Conservation (phyloP, 2,888 invertebrate species). For the Dexiosoma caninum region DNA sequence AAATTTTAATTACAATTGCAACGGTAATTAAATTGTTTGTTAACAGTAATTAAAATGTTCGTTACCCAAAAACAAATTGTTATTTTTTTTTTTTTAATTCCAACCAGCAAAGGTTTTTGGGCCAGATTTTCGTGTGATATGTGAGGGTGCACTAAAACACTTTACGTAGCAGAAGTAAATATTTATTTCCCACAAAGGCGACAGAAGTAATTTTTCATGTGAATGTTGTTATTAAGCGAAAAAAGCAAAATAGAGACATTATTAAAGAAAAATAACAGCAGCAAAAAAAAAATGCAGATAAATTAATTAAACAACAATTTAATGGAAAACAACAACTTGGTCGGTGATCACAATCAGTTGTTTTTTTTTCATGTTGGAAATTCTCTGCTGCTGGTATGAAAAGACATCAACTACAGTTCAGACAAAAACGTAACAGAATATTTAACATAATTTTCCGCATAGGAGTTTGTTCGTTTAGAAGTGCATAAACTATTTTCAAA, state of each 20-base stretch:
- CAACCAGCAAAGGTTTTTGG: background rate
- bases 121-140: slow-evolving; percentile 24
- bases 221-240: slow-evolving; percentile 15
- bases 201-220: slow-evolving; percentile 32
- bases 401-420: background rate
- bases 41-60: slow-evolving; percentile 32
- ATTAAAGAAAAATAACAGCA: slow-evolving; percentile 19
- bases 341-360: slow-evolving; percentile 24
- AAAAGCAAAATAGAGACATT: slow-evolving; percentile 1
- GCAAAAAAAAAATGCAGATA: slow-evolving; percentile 9
- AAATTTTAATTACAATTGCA: background rate
- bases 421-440: slow-evolving; percentile 3
- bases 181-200: slow-evolving; percentile 36
- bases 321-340: slow-evolving; percentile 33
- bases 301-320: slow-evolving; percentile 51
- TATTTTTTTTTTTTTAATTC: no score
- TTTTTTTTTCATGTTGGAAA: slow-evolving; percentile 21
- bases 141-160: slow-evolving; percentile 40
- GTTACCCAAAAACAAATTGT: slow-evolving; percentile 18
- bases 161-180: background rate
- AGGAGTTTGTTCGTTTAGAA: background rate
- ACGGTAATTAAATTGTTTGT: slow-evolving; percentile 31
- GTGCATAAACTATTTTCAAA: background rate
- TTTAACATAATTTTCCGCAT: slow-evolving; percentile 46
- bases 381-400: slow-evolving; percentile 40